phyloP scores from a whole-genome alignment of 2,797 vertebrate genomes.

The Brotula barbata region DNA sequence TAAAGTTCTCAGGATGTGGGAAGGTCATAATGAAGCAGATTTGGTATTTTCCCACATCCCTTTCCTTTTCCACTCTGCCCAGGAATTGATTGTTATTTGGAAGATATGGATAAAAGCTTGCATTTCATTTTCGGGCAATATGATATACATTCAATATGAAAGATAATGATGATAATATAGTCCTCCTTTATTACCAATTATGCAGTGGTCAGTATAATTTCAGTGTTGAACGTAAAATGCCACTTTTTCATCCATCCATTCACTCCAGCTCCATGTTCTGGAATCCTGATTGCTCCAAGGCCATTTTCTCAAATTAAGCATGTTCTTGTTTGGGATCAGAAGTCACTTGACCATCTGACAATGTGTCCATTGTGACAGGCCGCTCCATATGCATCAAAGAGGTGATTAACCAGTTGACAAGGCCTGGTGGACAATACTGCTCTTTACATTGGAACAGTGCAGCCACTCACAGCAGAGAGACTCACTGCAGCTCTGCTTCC shows the following conservation, averaged over 20 bases:
- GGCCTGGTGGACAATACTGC: constrained; percentile 78
- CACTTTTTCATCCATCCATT: constrained; percentile 14
- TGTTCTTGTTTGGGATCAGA: constrained; percentile 80
- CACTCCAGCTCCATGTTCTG: constrained; percentile 45
- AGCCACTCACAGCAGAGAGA: constrained; percentile 67
- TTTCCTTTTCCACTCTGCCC: too few relatives aligned
- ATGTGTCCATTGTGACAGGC: constrained; percentile 78
- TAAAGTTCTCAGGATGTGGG: too few relatives aligned
- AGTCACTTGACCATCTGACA: constrained; percentile 76
- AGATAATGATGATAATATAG: too few relatives aligned
- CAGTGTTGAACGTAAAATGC: too few relatives aligned
- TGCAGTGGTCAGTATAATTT: too few relatives aligned
- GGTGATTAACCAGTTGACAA: constrained; percentile 83
- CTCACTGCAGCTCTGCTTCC: constrained; percentile 51
- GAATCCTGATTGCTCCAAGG: constrained; percentile 62
- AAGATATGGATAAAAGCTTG: too few relatives aligned
- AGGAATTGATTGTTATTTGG: too few relatives aligned
- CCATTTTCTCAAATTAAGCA: constrained; percentile 74
- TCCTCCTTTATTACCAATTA: too few relatives aligned
- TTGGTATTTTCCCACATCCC: too few relatives aligned
- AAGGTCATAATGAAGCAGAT: too few relatives aligned
- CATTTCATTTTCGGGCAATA: too few relatives aligned
- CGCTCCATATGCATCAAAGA: constrained; percentile 81
- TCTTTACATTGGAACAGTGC: constrained; percentile 78
- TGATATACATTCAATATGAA: too few relatives aligned